Conservation (phyloP, 2,797 vertebrate species). For the Erpetoichthys calabaricus region DNA sequence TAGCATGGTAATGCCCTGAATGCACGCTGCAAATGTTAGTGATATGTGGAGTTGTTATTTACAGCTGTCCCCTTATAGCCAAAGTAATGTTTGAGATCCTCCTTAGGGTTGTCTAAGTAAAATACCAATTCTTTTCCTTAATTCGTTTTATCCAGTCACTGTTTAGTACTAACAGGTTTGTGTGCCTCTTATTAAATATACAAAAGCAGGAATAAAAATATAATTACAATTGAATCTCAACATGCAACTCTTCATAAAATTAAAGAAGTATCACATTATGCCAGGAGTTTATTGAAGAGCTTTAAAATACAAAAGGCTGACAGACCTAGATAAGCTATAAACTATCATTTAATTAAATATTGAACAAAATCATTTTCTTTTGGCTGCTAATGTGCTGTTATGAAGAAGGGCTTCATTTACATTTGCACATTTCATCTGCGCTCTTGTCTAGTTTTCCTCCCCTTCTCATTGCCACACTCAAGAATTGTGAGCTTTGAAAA, state of each 20-base stretch:
- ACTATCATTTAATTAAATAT: neutral
- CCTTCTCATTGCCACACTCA: slow-evolving; percentile 28
- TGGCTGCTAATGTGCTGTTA: neutral
- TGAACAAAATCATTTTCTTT: neutral
- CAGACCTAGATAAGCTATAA: neutral
- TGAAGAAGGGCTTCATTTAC: slow-evolving; percentile 17
- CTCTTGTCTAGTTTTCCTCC: slow-evolving; percentile 19
- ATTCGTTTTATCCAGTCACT: neutral
- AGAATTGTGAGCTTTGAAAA: slow-evolving; percentile 18
- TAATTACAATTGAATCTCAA: slow-evolving; percentile 7
- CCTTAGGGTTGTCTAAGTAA: neutral
- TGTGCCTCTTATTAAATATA: neutral
- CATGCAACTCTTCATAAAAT: neutral
- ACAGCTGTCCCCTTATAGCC: neutral
- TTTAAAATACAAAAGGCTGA: neutral
- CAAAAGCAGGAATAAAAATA: neutral
- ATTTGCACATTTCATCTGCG: slow-evolving; percentile 18
- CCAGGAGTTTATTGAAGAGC: neutral
- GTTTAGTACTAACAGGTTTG: neutral
- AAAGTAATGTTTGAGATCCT: neutral
- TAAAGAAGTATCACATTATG: slow-evolving; percentile 1
- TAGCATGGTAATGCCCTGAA: too few relatives aligned
- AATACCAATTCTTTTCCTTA: neutral
- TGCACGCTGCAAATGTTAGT: too few relatives aligned
- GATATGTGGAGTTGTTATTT: too few relatives aligned